Percentiles rank a stretch among this genome's conserved stretches.
Conservation (phyloP, 2,113 vertebrate species). For the Accipiter virgatus region DNA sequence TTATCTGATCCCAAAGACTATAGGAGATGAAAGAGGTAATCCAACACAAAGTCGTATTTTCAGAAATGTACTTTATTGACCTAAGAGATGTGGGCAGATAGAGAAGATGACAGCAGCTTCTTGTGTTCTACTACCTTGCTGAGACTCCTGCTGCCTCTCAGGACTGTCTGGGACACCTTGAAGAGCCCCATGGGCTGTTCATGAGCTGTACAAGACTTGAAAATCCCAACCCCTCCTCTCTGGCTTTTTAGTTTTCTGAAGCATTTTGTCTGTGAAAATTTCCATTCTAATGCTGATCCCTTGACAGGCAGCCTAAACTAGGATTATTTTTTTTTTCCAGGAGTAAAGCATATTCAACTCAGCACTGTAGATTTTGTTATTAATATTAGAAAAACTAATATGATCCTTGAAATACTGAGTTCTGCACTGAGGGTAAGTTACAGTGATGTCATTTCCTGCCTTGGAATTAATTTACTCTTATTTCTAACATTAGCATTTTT, state of each 20-base stretch:
- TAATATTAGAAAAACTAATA: not conserved
- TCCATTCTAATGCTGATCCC: not conserved
- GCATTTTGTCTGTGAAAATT: not conserved
- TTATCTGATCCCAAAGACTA: not conserved
- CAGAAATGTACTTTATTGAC: not conserved
- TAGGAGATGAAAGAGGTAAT: not conserved
- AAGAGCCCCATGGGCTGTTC: not conserved
- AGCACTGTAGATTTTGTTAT: not conserved
- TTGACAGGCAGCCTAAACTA: not conserved
- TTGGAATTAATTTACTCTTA: not conserved
- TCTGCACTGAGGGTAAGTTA: not conserved
- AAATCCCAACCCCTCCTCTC: not conserved
- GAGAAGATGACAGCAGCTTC: not conserved
- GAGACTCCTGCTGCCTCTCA: not conserved
- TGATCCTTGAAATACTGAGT: not conserved
- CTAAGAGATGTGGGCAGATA: not conserved
- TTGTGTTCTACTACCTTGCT: not conserved
- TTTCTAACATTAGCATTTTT: not conserved
- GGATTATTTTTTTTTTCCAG: not conserved
- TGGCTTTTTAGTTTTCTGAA: not conserved
- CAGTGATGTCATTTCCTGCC: not conserved
- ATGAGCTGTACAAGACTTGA: not conserved
- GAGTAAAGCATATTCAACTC: not conserved
- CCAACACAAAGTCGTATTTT: not conserved
- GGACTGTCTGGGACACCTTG: not conserved